phyloP scores from a whole-genome alignment of 2,113 vertebrate genomes.

The Gasterosteus aculeatus region DNA sequence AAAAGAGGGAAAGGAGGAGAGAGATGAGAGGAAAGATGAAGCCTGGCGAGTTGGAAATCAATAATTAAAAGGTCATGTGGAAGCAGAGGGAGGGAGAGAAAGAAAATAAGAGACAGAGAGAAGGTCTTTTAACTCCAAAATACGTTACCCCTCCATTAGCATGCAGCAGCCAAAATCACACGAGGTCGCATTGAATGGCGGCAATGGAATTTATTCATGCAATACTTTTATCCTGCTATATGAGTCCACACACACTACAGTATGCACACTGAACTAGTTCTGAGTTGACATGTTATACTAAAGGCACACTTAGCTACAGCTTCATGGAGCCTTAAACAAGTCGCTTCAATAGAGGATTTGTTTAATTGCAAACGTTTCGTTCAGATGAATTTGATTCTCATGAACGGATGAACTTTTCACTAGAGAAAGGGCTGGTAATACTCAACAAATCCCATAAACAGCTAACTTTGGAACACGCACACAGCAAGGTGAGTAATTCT shows the following conservation, averaged over 20 bases:
- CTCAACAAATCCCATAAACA: not conserved
- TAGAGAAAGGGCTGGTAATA: not conserved
- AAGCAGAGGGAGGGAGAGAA: conserved; percentile 28
- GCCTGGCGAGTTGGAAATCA: conserved; percentile 60
- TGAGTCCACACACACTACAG: not conserved
- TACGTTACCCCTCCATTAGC: conserved; percentile 48
- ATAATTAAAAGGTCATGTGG: conserved; percentile 75
- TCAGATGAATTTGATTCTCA: not conserved
- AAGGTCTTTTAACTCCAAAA: conserved; percentile 24
- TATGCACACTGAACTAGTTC: not conserved
- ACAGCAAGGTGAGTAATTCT: not conserved
- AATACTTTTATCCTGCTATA: not conserved
- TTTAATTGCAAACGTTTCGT: not conserved
- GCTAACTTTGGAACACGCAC: not conserved
- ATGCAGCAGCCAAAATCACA: conserved; percentile 35
- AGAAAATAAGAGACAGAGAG: conserved; percentile 4
- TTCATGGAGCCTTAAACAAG: not conserved
- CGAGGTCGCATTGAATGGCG: conserved; percentile 31
- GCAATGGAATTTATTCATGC: conserved; percentile 34
- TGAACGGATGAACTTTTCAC: not conserved
- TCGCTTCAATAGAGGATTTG: not conserved
- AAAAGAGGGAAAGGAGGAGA: conserved; percentile 8
- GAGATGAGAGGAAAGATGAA: conserved; percentile 52
- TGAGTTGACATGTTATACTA: not conserved
- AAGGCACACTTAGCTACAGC: not conserved